Percentiles rank a stretch among this genome's conserved stretches.
These are phyloP conservation scores for Notoglanidium macrostoma DNA, from an alignment of 2,797 vertebrate genomes.

Conservation along the genomic window DNA sequence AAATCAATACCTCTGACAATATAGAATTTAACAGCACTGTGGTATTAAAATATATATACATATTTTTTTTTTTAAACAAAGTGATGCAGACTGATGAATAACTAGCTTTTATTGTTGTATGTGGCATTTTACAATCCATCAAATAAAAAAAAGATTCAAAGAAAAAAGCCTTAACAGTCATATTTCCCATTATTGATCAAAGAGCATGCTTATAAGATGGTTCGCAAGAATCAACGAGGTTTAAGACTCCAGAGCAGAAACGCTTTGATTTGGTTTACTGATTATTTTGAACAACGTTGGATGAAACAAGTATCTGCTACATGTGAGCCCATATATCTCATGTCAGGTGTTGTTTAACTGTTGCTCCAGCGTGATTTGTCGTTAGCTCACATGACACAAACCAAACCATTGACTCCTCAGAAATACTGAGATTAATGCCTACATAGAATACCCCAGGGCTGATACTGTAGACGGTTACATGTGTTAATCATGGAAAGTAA, in stretches of 20 bases:
- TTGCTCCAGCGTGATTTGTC: not conserved
- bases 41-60: too few relatives aligned
- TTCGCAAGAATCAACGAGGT: not conserved
- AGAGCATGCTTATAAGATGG: not conserved
- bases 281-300: not conserved
- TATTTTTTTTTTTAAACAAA: not conserved
- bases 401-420: not conserved
- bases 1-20: too few relatives aligned
- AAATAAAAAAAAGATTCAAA: not conserved
- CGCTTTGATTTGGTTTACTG: not conserved
- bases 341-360: not conserved
- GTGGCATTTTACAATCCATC: not conserved
- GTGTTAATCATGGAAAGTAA: not conserved
- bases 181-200: not conserved
- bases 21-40: too few relatives aligned
- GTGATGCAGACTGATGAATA: not conserved
- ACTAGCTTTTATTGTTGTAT: constrained; percentile 10
- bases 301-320: not conserved
- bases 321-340: not conserved
- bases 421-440: not conserved
- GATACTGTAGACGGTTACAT: not conserved
- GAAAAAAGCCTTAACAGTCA: not conserved
- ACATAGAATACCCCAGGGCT: not conserved
- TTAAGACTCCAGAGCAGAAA: not conserved
- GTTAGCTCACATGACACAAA: not conserved